Evolutionary conservation across 2,888 invertebrate species (phyloP).

Genomic region (Drosophila tanythrix): DNA sequence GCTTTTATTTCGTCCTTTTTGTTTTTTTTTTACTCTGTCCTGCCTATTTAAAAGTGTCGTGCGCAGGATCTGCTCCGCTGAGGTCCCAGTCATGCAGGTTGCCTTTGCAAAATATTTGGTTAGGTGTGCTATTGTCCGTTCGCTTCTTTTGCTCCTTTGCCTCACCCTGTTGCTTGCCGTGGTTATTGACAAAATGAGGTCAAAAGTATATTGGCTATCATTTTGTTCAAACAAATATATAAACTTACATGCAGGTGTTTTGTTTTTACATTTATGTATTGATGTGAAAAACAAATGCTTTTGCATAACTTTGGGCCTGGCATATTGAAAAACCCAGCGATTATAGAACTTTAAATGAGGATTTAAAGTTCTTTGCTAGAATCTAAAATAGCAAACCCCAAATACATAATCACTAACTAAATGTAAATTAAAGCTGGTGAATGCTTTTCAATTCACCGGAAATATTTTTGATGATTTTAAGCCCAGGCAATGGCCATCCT

Average conservation of each 20-base stretch:
- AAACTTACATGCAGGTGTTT: slow-evolving; percentile 9
- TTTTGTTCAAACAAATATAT: slow-evolving; percentile 35
- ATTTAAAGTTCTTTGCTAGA: slow-evolving; percentile 3
- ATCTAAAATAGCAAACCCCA: slow-evolving; percentile 4
- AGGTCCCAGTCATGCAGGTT: slow-evolving; percentile 24
- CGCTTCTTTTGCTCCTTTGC: slow-evolving; percentile 21
- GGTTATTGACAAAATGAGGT: slow-evolving; percentile 73
- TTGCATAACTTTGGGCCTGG: background rate
- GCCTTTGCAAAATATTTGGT: slow-evolving; percentile 62
- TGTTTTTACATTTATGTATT: slow-evolving; percentile 17
- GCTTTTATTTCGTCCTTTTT: slow-evolving; percentile 19
- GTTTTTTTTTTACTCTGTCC: background rate
- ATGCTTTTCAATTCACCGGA: slow-evolving; percentile 12
- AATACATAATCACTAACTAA: slow-evolving; percentile 23
- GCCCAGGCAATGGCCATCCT: slow-evolving; percentile 34
- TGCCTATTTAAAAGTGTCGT: slow-evolving; percentile 45
- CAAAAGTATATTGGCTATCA: slow-evolving; percentile 79
- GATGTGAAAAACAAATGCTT: slow-evolving; percentile 10
- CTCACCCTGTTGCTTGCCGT: background rate
- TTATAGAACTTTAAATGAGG: background rate
- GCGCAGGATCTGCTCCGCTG: slow-evolving; percentile 31
- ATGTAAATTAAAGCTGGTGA: slow-evolving; percentile 12
- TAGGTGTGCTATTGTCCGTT: slow-evolving; percentile 23
- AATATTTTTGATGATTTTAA: background rate
- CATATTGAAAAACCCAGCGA: rapidly evolving